These are phyloP conservation scores for Torymus tubicola DNA, from an alignment of 2,888 invertebrate species.

Conservation along the genomic window DNA sequence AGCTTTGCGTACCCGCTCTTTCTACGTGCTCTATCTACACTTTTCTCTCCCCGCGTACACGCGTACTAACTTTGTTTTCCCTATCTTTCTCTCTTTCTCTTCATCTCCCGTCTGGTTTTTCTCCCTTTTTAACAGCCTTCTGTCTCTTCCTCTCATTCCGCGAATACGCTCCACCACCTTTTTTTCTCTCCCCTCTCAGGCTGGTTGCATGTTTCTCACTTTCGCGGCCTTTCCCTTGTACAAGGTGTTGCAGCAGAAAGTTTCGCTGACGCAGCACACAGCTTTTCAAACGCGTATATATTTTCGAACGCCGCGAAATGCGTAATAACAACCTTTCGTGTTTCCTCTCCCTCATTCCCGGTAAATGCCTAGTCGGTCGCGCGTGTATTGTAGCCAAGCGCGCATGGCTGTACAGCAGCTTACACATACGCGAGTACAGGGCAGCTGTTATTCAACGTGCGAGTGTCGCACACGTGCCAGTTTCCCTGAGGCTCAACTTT, in stretches of 20 bases:
- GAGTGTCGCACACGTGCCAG: no score
- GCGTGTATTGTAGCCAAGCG: no score
- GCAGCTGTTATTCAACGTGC: no score
- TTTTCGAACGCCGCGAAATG: conserved; percentile 55
- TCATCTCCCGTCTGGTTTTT: conserved; percentile 60
- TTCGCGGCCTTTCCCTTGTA: neutral
- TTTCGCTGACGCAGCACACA: conserved; percentile 8
- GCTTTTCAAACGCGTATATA: conserved; percentile 33
- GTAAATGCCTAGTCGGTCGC: no score
- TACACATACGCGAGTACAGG: no score
- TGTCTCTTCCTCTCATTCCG: no score
- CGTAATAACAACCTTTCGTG: conserved; percentile 54
- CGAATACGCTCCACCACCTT: neutral
- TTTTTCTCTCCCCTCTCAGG: neutral
- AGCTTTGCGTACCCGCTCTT: neutral
- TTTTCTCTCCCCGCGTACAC: neutral
- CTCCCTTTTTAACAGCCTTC: conserved; percentile 34
- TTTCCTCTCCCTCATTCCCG: neutral
- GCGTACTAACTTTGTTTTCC: conserved; percentile 2
- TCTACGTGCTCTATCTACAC: conserved; percentile 12
- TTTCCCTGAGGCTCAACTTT: conserved; percentile 1
- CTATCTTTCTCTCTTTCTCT: conserved; percentile 50
- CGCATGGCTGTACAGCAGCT: no score
- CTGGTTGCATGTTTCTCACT: no score
- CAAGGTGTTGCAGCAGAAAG: conserved; percentile 40